Conservation (phyloP, 2,888 invertebrate genomes). For the Oscheius myriophilus region DNA sequence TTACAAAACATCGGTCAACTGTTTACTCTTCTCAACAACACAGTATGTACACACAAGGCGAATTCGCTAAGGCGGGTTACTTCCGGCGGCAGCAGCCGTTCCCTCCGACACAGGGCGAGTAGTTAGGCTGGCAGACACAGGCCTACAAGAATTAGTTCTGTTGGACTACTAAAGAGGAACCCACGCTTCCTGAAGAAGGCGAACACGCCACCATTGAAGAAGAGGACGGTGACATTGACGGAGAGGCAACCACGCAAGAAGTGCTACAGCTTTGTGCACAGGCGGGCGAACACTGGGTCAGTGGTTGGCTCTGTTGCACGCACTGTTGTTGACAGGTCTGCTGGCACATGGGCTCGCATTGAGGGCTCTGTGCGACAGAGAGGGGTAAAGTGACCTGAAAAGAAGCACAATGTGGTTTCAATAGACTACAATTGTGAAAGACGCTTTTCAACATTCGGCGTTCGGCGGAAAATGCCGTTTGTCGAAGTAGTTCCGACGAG, state of each 20-base stretch:
- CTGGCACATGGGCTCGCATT: conserved; percentile 53
- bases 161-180: not conserved
- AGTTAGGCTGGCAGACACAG: conserved; percentile 34
- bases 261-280: conserved; percentile 46
- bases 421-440: no score
- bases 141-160: not conserved
- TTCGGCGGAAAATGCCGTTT: not conserved
- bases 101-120: conserved; percentile 41
- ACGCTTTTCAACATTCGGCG: no score
- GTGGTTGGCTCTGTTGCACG: conserved; percentile 47
- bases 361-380: conserved; percentile 43
- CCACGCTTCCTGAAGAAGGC: conserved; percentile 1
- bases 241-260: conserved; percentile 34
- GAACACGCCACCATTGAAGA: conserved; percentile 34
- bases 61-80: conserved; percentile 17
- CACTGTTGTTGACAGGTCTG: conserved; percentile 48
- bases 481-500: no score
- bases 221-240: conserved; percentile 20
- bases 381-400: conserved; percentile 39
- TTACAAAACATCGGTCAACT: not conserved
- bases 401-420: not conserved
- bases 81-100: conserved; percentile 51
- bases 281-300: conserved; percentile 44
- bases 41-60: conserved; percentile 6
- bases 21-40: conserved; percentile 5